phyloP scores from a whole-genome alignment of 2,113 vertebrate species.

The Periophthalmus modestus region DNA sequence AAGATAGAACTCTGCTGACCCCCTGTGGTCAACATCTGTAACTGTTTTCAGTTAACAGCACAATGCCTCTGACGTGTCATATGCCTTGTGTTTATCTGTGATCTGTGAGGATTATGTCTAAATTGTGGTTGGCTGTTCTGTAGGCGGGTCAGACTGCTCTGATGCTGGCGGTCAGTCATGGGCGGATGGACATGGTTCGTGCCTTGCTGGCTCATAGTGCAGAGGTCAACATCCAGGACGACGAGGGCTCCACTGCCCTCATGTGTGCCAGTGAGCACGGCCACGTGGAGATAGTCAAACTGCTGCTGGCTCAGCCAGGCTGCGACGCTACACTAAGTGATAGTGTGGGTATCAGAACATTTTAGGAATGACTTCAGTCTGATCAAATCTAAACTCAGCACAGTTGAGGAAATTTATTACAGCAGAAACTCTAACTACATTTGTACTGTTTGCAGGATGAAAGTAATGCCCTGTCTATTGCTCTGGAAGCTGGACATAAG shows the following conservation, averaged over 20 bases:
- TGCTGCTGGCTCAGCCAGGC: conserved; percentile 89
- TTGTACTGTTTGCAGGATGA: conserved; percentile 81
- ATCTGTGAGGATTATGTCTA: background rate
- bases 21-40: conserved; percentile 20
- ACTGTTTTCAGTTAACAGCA: background rate
- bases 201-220: conserved; percentile 89
- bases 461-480: conserved; percentile 95
- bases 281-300: conserved; percentile 94
- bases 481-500: conserved; percentile 96
- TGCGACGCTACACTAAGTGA: conserved; percentile 91
- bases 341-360: conserved; percentile 81
- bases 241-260: conserved; percentile 94
- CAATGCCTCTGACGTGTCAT: background rate
- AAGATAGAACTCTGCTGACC: conserved; percentile 9
- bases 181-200: conserved; percentile 96
- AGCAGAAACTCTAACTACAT: background rate
- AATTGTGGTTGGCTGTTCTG: background rate
- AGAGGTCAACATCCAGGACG: conserved; percentile 94
- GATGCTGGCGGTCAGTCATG: conserved; percentile 97
- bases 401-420: background rate
- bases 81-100: background rate
- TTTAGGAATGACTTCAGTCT: background rate
- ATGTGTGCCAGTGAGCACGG: conserved; percentile 98
- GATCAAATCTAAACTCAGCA: background rate
- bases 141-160: conserved; percentile 96